phyloP scores from a whole-genome alignment of 2,888 invertebrate species.

The Drosophila phalerata region DNA sequence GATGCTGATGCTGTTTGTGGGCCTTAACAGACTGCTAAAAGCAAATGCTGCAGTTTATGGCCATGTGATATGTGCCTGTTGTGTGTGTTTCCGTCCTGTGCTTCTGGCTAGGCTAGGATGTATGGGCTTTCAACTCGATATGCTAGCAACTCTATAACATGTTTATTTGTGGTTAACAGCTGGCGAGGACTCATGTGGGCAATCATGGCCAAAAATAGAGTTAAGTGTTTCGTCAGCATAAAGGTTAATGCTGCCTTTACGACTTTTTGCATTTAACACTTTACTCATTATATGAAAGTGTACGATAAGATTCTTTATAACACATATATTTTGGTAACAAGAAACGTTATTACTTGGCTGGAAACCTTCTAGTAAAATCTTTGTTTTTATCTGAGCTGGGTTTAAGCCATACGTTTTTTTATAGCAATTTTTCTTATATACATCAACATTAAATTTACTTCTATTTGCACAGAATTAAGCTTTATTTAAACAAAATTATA shows the following conservation, averaged over 20 bases:
- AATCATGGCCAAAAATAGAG: conserved; percentile 50
- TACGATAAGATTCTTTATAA: conserved; percentile 4
- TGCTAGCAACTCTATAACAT: conserved; percentile 31
- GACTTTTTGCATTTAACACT: conserved; percentile 31
- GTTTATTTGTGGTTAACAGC: conserved; percentile 54
- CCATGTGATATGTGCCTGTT: conserved; percentile 11
- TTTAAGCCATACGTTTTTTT: neutral
- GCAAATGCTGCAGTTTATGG: conserved; percentile 71
- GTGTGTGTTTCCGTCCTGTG: neutral
- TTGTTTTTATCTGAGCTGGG: neutral
- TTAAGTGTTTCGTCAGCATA: conserved; percentile 45
- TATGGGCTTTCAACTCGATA: conserved; percentile 22
- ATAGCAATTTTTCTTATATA: neutral
- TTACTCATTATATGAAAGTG: conserved; percentile 6
- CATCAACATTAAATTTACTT: conserved; percentile 6
- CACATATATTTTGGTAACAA: neutral
- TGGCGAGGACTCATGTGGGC: conserved; percentile 39
- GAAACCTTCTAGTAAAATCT: neutral
- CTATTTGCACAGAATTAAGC: neutral
- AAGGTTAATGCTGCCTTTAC: conserved; percentile 49
- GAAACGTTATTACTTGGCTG: neutral
- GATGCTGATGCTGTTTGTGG: conserved; percentile 29
- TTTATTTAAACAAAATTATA: neutral
- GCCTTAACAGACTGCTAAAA: conserved; percentile 72
- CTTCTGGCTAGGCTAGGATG: conserved; percentile 16